Conservation (phyloP, 2,888 invertebrate genomes). For the Apamea anceps region DNA sequence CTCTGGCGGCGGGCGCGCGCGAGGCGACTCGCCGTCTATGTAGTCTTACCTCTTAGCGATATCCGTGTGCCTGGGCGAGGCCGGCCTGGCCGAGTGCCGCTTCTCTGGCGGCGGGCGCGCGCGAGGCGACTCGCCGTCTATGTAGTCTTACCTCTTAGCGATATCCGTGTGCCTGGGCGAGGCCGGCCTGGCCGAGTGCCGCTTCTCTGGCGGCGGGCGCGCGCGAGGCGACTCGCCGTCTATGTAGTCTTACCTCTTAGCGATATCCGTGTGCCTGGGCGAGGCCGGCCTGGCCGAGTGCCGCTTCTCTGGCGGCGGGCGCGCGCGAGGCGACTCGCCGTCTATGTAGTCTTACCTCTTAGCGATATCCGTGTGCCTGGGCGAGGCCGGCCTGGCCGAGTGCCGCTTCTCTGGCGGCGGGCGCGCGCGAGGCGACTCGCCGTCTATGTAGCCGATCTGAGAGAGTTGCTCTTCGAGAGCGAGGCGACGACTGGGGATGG, state of each 20-base stretch:
- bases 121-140: slow-evolving; percentile 91
- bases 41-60: slow-evolving; percentile 86
- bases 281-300: slow-evolving; percentile 69
- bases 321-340: slow-evolving; percentile 87
- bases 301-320: slow-evolving; percentile 77
- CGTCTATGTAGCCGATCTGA: slow-evolving; percentile 95
- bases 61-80: slow-evolving; percentile 66
- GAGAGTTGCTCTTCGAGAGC: slow-evolving; percentile 94
- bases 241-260: slow-evolving; percentile 90
- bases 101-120: slow-evolving; percentile 78
- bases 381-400: slow-evolving; percentile 66
- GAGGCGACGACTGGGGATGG: slow-evolving; percentile 85
- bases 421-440: slow-evolving; percentile 83
- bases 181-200: slow-evolving; percentile 69
- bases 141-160: slow-evolving; percentile 89
- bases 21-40: slow-evolving; percentile 92
- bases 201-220: slow-evolving; percentile 76
- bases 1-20: slow-evolving; percentile 76
- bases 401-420: slow-evolving; percentile 78
- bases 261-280: slow-evolving; percentile 68
- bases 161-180: slow-evolving; percentile 67
- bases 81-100: slow-evolving; percentile 70
- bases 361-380: slow-evolving; percentile 70
- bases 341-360: slow-evolving; percentile 90
- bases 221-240: slow-evolving; percentile 91